Evolutionary conservation across 2,113 vertebrate species (phyloP).

Genomic region (Ptilorrhoa leucosticta): DNA sequence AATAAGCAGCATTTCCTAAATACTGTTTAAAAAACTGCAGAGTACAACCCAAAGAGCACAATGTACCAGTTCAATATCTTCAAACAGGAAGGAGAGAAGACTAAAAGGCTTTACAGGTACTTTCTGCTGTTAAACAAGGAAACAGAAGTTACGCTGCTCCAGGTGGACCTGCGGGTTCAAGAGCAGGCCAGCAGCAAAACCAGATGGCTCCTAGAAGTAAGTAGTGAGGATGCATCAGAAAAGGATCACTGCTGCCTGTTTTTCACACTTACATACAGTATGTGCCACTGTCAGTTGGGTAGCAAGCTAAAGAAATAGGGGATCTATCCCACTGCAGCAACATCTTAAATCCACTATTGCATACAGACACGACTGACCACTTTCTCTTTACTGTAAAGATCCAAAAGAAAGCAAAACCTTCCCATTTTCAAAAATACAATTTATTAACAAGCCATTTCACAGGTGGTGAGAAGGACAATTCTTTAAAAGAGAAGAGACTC

Average conservation of each 20-base stretch:
- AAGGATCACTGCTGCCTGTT: not conserved
- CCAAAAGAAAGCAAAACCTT: not conserved
- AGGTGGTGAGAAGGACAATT: not conserved
- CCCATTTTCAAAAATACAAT: not conserved
- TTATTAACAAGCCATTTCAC: not conserved
- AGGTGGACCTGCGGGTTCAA: not conserved
- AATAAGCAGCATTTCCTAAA: not conserved
- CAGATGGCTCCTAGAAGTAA: not conserved
- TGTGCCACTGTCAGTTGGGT: not conserved
- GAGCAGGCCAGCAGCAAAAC: not conserved
- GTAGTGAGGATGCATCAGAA: not conserved
- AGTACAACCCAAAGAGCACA: not conserved
- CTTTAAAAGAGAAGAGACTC: not conserved
- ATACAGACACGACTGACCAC: not conserved
- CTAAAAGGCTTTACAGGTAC: not conserved
- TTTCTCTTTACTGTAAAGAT: not conserved
- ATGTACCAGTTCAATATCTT: not conserved
- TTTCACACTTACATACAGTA: not conserved
- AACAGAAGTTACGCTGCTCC: not conserved
- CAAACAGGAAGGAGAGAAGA: not conserved
- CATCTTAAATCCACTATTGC: not conserved
- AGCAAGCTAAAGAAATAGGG: not conserved
- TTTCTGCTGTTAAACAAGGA: not conserved
- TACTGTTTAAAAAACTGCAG: not conserved
- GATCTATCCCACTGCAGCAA: fast-evolving